Evolutionary conservation across 2,888 invertebrate species (phyloP), one percentile per base, ranked within the genome.

Genomic region (Plebejus melissa): DNA sequence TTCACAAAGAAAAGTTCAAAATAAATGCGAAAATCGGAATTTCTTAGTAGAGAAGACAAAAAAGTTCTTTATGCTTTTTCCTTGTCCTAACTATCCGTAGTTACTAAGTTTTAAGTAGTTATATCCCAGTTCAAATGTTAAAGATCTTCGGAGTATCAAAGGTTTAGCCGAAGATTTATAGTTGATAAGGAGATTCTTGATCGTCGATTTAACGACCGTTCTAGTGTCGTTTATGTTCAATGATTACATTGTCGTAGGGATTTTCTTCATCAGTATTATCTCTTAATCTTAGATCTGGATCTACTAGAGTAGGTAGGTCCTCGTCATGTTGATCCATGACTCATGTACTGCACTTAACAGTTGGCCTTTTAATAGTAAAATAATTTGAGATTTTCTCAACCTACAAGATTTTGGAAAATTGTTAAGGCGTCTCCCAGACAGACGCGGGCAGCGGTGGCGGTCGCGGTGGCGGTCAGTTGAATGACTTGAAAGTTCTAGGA

Each of bases 121-220:
- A 65, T 65, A 32, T 65, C 65, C 65, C 11, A 16, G 65, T 65
- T 65, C 65, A 65, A 65, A 65, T 65, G 38, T 70, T 70, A 70
- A 38, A 70, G 11, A 41, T 41, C 70, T 38, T 41, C 38, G 70
- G n/a, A 71, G 71, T 28, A 28, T 22, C 41, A 46, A 71, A 9
- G 71, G 13, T 50, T 70, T 41, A 41, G 4, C 22, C 28, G 1
- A 22, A 50, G 46, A 72, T 72, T 54, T 28, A 54, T 50, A 13
- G 38, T 72, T 72, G 72, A 72, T 54, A 54, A 36, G 13, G 28
- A 36, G n/a, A n/a, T n/a, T 65, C 60, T 2, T 65, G 11, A 65
- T 65, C 65, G 32, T 32, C 32, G 60, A 60, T 60, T 60, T 65
- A 65, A 65, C 65, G 65, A 65, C 5, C 65, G 60, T 28, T 11